A percentile compares a stretch with the other conserved stretches of the same genome.
Evolutionary conservation across 2,797 vertebrate genomes (phyloP).

Genomic region (Bradypodion ventrale): DNA sequence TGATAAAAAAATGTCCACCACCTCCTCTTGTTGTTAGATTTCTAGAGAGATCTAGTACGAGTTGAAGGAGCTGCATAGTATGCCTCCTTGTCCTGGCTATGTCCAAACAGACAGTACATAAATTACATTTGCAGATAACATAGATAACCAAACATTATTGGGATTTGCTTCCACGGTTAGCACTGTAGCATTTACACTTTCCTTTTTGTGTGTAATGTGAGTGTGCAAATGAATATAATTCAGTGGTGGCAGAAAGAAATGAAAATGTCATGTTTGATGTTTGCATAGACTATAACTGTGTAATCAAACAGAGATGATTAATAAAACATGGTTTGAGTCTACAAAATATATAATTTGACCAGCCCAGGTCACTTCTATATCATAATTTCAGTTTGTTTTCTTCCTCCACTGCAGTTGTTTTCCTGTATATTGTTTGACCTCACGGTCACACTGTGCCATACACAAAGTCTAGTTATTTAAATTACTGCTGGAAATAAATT

Average conservation of each 20-base stretch:
- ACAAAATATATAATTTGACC: slow-evolving; percentile 34
- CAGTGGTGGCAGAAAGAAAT: slow-evolving; percentile 46
- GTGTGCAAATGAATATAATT: not conserved
- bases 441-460: slow-evolving; percentile 23
- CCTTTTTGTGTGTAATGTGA: not conserved
- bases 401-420: slow-evolving; percentile 51
- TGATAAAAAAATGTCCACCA: no score
- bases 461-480: slow-evolving; percentile 36
- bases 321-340: slow-evolving; percentile 50
- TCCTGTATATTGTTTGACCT: slow-evolving; percentile 43
- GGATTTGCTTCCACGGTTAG: not conserved
- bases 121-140: not conserved
- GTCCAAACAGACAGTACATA: not conserved
- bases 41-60: no score
- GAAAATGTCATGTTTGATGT: slow-evolving; percentile 23
- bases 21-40: no score
- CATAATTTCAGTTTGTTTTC: slow-evolving; percentile 56
- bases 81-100: not conserved
- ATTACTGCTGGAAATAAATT: slow-evolving; percentile 46
- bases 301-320: slow-evolving; percentile 44
- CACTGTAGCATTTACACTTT: not conserved
- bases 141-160: not conserved
- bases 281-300: slow-evolving; percentile 13
- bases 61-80: not conserved
- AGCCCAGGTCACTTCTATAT: slow-evolving; percentile 54